phyloP scores from a whole-genome alignment of 2,888 invertebrate species.

The Xylota segnis region DNA sequence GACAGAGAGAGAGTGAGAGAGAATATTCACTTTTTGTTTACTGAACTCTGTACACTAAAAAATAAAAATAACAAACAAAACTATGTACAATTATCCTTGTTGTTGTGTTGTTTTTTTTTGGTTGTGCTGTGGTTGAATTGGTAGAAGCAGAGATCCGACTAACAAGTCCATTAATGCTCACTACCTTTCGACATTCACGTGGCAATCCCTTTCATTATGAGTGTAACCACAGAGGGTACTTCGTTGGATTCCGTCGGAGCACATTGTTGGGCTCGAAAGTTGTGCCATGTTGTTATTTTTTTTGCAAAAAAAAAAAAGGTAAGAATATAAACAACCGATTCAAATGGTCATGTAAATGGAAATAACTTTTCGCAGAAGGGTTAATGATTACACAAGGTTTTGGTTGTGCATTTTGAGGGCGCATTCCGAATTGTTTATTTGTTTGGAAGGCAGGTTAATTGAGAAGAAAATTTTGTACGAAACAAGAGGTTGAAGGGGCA shows the following conservation, averaged over 20 bases:
- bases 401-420: constrained; percentile 11
- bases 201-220: constrained; percentile 37
- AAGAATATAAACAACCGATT: constrained; percentile 1
- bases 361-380: constrained; percentile 1
- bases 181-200: constrained; percentile 28
- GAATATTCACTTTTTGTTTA: constrained; percentile 27
- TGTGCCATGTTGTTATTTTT: neutral
- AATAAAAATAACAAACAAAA: constrained; percentile 10
- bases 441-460: constrained; percentile 19
- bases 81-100: constrained; percentile 34
- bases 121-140: neutral
- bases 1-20: too few species aligned
- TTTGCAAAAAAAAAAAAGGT: neutral
- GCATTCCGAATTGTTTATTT: constrained; percentile 15
- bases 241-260: neutral
- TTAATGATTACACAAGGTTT: neutral
- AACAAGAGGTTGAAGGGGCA: neutral
- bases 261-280: neutral
- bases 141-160: constrained; percentile 21
- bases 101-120: neutral
- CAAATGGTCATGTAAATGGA: constrained; percentile 21
- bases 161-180: constrained; percentile 33
- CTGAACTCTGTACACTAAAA: constrained; percentile 17
- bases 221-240: neutral
- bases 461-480: constrained; percentile 18